A percentile compares a stretch with the other conserved stretches of the same genome.
phyloP scores from a whole-genome alignment of 2,888 invertebrate genomes.

The Ditula angustiorana region DNA sequence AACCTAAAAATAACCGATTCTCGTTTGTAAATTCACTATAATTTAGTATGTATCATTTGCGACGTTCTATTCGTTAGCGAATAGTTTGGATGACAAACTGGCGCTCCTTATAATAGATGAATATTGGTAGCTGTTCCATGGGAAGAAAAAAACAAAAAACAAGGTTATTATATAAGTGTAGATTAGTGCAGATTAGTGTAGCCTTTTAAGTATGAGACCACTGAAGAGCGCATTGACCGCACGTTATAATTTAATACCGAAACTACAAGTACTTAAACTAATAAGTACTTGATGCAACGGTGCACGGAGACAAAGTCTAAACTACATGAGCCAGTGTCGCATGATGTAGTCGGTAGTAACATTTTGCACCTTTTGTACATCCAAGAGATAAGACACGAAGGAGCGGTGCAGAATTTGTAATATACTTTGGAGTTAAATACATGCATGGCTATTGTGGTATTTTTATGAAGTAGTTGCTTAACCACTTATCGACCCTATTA shows the following conservation, averaged over 20 bases:
- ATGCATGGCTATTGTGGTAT: background rate
- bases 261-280: background rate
- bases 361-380: constrained; percentile 32
- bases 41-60: no score
- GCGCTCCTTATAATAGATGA: no score
- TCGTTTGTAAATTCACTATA: no score
- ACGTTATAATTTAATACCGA: background rate
- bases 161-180: no score
- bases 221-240: background rate
- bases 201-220: background rate
- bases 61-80: no score
- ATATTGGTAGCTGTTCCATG: no score
- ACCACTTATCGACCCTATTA: background rate
- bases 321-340: constrained; percentile 17
- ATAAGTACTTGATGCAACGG: background rate
- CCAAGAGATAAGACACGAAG: constrained; percentile 35
- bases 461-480: no score
- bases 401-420: constrained; percentile 34
- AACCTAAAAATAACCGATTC: no score
- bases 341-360: constrained; percentile 28
- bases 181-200: no score
- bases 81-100: no score
- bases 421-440: constrained; percentile 16
- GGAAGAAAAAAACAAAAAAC: no score
- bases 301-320: constrained; percentile 13